A percentile compares a stretch with the other conserved stretches of the same genome.
phyloP scores from a whole-genome alignment of 2,797 vertebrate genomes.

The Cuniculus paca region DNA sequence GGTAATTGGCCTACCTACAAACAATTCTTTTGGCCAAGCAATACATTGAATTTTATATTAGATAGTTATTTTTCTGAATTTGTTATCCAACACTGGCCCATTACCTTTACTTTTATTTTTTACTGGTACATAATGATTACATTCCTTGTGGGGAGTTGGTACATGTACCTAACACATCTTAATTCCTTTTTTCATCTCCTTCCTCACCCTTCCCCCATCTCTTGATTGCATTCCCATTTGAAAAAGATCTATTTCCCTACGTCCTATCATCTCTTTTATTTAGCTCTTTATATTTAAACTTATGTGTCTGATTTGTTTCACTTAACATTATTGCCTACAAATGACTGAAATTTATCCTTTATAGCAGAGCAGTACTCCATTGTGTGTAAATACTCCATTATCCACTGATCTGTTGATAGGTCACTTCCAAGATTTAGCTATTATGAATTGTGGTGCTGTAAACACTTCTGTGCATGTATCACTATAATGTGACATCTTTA shows the following conservation, averaged over 20 bases:
- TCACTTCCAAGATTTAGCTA: background rate
- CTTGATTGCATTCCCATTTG: background rate
- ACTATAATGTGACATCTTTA: background rate
- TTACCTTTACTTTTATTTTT: conserved; percentile 22
- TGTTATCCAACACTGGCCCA: background rate
- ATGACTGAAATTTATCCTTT: background rate
- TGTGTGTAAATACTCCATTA: background rate
- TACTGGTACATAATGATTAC: background rate
- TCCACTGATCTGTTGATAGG: background rate
- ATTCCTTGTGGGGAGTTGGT: background rate
- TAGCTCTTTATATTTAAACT: background rate
- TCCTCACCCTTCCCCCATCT: background rate
- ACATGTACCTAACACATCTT: background rate
- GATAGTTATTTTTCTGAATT: conserved; percentile 35
- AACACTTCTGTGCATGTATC: background rate
- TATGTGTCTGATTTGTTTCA: background rate
- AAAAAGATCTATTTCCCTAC: background rate
- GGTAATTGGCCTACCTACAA: background rate
- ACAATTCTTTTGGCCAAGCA: conserved; percentile 12
- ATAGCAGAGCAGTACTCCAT: background rate
- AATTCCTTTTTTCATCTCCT: background rate
- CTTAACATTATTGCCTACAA: background rate
- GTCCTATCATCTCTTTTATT: background rate
- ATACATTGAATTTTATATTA: conserved; percentile 34
- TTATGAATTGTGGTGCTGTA: background rate